Conservation (phyloP, 2,113 vertebrate genomes). For the Phrynosoma blainvillii region DNA sequence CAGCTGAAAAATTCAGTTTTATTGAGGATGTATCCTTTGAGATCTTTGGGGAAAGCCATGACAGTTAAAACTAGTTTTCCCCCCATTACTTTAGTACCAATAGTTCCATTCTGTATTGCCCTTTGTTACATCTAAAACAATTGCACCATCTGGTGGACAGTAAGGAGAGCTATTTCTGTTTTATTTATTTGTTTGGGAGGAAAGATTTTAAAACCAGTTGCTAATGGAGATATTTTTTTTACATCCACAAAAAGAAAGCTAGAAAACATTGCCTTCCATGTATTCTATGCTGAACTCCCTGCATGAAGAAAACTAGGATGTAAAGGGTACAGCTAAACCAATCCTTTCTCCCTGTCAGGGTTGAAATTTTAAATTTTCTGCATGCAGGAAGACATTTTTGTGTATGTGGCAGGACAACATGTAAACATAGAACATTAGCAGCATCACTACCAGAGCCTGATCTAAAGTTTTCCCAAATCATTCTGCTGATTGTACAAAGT, state of each 20-base stretch:
- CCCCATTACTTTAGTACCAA: not conserved
- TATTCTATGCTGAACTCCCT: not conserved
- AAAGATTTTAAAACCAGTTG: not conserved
- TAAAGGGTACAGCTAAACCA: not conserved
- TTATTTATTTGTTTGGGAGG: not conserved
- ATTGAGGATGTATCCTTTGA: not conserved
- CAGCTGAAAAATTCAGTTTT: too few species aligned
- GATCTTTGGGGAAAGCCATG: not conserved
- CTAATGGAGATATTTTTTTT: not conserved
- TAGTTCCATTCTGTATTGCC: not conserved
- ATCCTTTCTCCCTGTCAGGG: not conserved
- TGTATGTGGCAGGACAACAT: not conserved
- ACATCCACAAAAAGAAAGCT: too few species aligned
- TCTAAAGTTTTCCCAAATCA: not conserved
- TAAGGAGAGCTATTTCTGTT: not conserved
- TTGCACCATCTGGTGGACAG: conserved; percentile 19
- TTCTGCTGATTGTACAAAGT: not conserved
- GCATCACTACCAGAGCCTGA: not conserved
- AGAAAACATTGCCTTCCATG: not conserved
- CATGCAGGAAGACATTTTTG: not conserved
- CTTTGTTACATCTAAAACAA: conserved; percentile 7
- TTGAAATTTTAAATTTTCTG: not conserved
- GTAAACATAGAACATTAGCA: not conserved
- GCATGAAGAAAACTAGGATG: not conserved
- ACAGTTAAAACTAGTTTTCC: not conserved